Percentiles rank a stretch among this genome's conserved stretches.
Conservation (phyloP, 2,113 vertebrate species). For the Bungarus multicinctus region DNA sequence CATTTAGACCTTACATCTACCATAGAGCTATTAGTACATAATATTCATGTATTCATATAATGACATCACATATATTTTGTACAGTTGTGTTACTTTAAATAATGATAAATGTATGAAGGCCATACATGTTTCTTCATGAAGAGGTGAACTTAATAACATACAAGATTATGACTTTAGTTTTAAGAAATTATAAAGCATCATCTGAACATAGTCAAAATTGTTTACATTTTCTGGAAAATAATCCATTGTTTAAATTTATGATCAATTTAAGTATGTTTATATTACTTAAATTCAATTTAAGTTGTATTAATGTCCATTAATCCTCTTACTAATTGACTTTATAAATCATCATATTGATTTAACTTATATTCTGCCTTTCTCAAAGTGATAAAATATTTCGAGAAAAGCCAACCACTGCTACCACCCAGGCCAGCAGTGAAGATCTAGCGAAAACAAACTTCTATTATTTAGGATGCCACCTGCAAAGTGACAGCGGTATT, state of each 20-base stretch:
- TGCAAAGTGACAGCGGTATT: too few species aligned
- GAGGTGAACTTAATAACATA: neutral
- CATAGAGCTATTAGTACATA: neutral
- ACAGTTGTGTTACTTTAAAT: neutral
- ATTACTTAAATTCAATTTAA: neutral
- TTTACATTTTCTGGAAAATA: neutral
- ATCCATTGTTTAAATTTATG: neutral
- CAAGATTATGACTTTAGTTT: neutral
- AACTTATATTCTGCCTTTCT: neutral
- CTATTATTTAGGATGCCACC: too few species aligned
- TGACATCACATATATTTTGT: neutral
- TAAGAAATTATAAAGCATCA: neutral
- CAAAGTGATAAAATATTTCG: neutral
- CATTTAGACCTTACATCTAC: neutral
- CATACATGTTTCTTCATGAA: neutral
- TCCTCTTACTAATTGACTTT: neutral
- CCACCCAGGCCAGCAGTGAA: too few species aligned
- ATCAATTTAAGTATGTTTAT: neutral
- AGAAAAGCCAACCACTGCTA: too few species aligned
- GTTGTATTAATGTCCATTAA: neutral
- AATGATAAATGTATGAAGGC: neutral
- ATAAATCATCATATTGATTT: neutral
- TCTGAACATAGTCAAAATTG: neutral
- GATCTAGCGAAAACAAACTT: too few species aligned
- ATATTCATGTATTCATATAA: neutral